phyloP scores from a whole-genome alignment of 1,140 invertebrate species.

The Babylonia areolata region DNA sequence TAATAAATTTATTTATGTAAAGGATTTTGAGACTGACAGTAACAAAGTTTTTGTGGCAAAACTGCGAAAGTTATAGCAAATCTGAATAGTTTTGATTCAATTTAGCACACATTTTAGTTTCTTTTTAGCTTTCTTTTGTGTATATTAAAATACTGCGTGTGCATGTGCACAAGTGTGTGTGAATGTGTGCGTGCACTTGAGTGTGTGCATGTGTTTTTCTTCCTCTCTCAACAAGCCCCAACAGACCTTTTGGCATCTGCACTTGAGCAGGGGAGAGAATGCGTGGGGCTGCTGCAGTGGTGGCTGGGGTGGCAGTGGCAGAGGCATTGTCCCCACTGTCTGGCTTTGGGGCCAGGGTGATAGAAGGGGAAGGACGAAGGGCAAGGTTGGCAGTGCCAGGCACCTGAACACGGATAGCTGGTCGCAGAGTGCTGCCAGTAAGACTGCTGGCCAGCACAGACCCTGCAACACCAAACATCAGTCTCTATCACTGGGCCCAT shows the following conservation, averaged over 20 bases:
- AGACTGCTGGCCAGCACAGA: slow-evolving; percentile 36
- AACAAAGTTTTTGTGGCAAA: too few species aligned
- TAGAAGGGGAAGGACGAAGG: slow-evolving; percentile 50
- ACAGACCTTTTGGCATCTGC: slow-evolving; percentile 46
- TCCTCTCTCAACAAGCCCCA: not conserved
- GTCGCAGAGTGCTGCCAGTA: slow-evolving; percentile 46
- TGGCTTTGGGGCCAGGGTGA: slow-evolving; percentile 71
- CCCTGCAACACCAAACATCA: not conserved
- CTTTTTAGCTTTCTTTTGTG: too few species aligned
- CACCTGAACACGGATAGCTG: slow-evolving; percentile 65
- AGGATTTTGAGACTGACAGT: too few species aligned
- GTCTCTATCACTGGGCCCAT: too few species aligned
- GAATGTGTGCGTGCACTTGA: too few species aligned
- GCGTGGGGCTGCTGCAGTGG: slow-evolving; percentile 15
- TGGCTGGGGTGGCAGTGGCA: slow-evolving; percentile 28
- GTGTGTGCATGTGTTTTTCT: too few species aligned
- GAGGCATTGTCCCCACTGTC: slow-evolving; percentile 50
- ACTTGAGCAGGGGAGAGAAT: slow-evolving; percentile 31
- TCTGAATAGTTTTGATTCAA: too few species aligned
- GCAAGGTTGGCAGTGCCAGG: slow-evolving; percentile 59
- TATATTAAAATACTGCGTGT: too few species aligned
- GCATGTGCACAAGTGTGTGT: too few species aligned
- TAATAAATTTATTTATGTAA: too few species aligned
- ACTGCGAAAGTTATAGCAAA: too few species aligned
- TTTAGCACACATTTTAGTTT: too few species aligned